Conservation (phyloP, 2,113 vertebrate genomes). For the Grantiella picta region DNA sequence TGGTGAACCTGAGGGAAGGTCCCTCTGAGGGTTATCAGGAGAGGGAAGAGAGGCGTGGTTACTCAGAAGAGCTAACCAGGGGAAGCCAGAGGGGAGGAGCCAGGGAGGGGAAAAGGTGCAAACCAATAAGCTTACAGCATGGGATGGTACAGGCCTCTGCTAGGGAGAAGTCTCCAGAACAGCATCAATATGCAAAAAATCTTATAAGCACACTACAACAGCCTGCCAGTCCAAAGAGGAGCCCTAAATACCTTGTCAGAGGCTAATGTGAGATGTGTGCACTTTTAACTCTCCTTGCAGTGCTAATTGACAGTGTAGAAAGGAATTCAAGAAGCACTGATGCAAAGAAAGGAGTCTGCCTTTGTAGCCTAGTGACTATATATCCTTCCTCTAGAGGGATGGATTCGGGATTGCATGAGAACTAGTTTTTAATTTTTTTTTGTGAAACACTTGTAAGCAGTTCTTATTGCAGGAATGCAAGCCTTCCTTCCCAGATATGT, state of each 20-base stretch:
- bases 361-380: background rate
- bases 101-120: no score
- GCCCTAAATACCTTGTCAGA: background rate
- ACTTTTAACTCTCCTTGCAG: background rate
- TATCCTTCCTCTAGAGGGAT: rapidly evolving
- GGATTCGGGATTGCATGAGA: background rate
- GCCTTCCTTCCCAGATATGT: background rate
- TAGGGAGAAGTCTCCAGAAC: no score
- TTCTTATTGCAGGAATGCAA: background rate
- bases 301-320: background rate
- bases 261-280: background rate
- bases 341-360: background rate
- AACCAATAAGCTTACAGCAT: no score
- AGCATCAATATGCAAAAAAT: no score
- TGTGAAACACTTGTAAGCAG: background rate
- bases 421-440: background rate
- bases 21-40: no score
- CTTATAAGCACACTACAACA: no score
- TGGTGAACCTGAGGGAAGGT: no score
- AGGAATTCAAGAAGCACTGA: background rate
- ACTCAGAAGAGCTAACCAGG: no score
- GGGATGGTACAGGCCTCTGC: no score
- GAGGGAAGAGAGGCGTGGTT: no score
- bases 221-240: background rate
- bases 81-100: no score